Base-by-base conservation (phyloP, 2,888 invertebrate species). In the Julus scandinavius region DNA sequence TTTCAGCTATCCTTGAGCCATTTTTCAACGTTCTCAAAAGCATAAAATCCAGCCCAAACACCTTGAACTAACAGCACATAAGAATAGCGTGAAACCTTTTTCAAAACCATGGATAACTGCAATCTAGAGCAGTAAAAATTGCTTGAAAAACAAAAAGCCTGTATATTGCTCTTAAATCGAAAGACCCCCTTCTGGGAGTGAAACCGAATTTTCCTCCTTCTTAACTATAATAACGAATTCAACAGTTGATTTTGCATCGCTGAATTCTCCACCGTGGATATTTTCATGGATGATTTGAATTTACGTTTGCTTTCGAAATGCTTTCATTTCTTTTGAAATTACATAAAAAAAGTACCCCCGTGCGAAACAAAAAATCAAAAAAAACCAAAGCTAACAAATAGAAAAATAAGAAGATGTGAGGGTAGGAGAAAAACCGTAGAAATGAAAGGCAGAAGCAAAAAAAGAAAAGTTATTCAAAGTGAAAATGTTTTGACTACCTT, bases 261-360 rank as follows among this genome's bases (percentile, higher is more conserved):
- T 38, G 80, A 80, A 80, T 80, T 38, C 29, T 29, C 11, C 13
- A 13, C 38, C 80, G 38, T 38, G 80, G 80, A 38, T 80, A 80
- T 80, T 80, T 80, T 80, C 80, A 80, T 20, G 80, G 38, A 38
- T 80, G 80, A 80, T 80, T 80, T 80, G 80, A 80, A 80, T 80
- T 80, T 80, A 80, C 80, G 29, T 80, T 80, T 29, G 80, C 80
- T 80, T 38, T 80, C 80, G 80, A 80, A 38, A 80, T 80, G 80
- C 80, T 80, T 80, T 80, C 80, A 80, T 80, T 80, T 80, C 80
- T 80, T 80, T 80, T 80, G 80, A 80, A 80, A 80, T 80, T 80
- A 80, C 38, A 80, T 38, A 80, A 80, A 80, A 80, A 80, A 29
- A 38, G 13, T 38, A 29, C 80, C 38, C 80, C 3, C 2, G 80